These are phyloP conservation scores for Dallia pectoralis DNA, from an alignment of 2,797 vertebrate species.

Conservation along the genomic window DNA sequence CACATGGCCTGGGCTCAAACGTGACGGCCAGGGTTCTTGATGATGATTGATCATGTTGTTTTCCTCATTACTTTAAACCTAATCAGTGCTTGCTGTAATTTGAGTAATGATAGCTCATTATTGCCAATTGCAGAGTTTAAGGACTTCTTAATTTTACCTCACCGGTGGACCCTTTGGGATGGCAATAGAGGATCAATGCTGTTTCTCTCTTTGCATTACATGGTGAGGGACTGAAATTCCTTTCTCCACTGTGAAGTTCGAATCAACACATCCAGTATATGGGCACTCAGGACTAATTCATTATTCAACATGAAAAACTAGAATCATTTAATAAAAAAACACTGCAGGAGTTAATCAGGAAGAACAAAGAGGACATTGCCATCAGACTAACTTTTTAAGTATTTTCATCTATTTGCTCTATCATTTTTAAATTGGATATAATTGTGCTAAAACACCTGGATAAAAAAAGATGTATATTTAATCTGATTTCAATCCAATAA, in stretches of 20 bases:
- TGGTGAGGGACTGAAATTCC: constrained; percentile 35
- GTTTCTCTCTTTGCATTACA: constrained; percentile 52
- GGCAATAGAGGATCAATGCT: constrained; percentile 71
- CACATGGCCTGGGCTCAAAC: constrained; percentile 71
- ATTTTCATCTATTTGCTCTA: constrained; percentile 51
- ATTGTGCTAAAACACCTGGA: constrained; percentile 44
- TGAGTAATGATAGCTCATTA: constrained; percentile 99
- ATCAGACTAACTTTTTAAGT: constrained; percentile 38
- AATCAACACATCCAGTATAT: constrained; percentile 37
- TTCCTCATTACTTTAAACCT: constrained; percentile 99
- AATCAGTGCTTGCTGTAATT: constrained; percentile 98
- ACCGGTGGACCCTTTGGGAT: constrained; percentile 76
- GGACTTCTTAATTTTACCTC: constrained; percentile 88
- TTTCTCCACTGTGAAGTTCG: constrained; percentile 66
- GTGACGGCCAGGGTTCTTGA: constrained; percentile 87
- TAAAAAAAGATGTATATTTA: constrained; percentile 48
- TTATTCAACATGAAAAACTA: constrained; percentile 23
- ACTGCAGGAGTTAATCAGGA: constrained; percentile 29
- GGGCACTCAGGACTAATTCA: constrained; percentile 6
- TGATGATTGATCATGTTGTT: constrained; percentile 99
- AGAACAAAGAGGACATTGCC: constrained; percentile 37
- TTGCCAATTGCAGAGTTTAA: constrained; percentile 96
- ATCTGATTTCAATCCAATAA: constrained; percentile 63
- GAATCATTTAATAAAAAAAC: constrained; percentile 39
- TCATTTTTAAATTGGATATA: constrained; percentile 54